Base-by-base conservation (phyloP, 2,113 vertebrate genomes). In the Leucosticte australis region DNA sequence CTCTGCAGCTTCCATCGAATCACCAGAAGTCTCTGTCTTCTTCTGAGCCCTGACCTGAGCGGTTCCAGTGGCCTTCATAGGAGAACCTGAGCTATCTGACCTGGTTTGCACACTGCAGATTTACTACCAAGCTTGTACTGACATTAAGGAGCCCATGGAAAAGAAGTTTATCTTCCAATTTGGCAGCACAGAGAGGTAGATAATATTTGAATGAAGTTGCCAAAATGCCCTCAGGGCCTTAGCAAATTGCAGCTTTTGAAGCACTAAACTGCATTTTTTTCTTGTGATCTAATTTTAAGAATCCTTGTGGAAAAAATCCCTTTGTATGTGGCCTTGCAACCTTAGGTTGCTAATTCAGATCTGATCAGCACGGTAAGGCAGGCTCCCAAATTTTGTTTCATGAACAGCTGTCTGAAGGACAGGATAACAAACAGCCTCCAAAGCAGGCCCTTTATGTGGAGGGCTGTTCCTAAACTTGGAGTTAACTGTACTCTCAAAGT, bases 181-280 rank as follows among this genome's bases (percentile, higher is more conserved):
- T 94, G 86, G 76, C 79, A 93, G 73, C 68, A 37, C 10, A 60
- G 68, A 91, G 82, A 67, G 24, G 42, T 39, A 91, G 56, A 68
- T 77, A 83, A 52, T 89, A 81, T 55, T 94, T 90, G 73, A 90
- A 70, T 0, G 0, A 69, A 81, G 44, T 44, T 94, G 92, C 94
- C 86, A 95, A 41, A 90, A 86, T 7, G 4, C 39, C 79, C 44
- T 78, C 30, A 52, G 88, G 92, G 47, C 22, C 53, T 71, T 83
- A 93, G 79, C 71, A 86, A 93, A 88, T 92, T 83, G 75, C 71
- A 83, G 74, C 87, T 94, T 94, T 95, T 94, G 90, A 95, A 95
- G 52, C 56, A 63, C 76, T 75, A 80, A 86, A n/a, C 63, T 94
- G 71, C 64, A 56, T 96, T 94, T 97, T 95, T 95, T 68, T 52